These are phyloP conservation scores for Allophyes oxyacanthae DNA, from an alignment of 2,888 invertebrate species.

Conservation along the genomic window DNA sequence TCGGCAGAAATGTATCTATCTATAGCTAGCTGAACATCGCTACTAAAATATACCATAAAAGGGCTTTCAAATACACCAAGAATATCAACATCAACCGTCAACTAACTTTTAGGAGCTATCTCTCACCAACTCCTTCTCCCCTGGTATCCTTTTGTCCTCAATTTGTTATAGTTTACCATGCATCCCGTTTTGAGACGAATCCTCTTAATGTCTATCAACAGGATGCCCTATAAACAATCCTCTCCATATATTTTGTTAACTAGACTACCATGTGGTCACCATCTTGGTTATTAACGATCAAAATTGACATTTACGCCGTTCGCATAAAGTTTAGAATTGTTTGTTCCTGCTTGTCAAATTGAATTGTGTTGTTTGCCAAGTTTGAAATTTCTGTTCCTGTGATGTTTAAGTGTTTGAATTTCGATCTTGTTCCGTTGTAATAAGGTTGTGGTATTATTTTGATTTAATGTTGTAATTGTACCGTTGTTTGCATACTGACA, in stretches of 20 bases:
- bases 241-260: constrained; percentile 83
- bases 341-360: constrained; percentile 57
- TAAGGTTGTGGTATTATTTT: constrained; percentile 52
- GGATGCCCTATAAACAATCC: constrained; percentile 76
- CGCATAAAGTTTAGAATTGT: constrained; percentile 66
- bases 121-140: constrained; percentile 31
- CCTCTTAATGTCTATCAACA: constrained; percentile 81
- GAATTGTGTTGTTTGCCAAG: constrained; percentile 58
- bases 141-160: constrained; percentile 38
- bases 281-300: constrained; percentile 58
- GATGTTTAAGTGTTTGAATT: constrained; percentile 53
- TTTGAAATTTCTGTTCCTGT: constrained; percentile 53
- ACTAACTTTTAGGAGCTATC: constrained; percentile 13
- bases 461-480: constrained; percentile 56
- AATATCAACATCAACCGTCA: constrained; percentile 13
- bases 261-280: constrained; percentile 73
- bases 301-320: constrained; percentile 52
- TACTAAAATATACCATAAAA: no score
- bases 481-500: constrained; percentile 76
- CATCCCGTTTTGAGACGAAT: constrained; percentile 61
- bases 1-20: no score
- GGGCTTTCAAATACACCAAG: neutral
- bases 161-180: constrained; percentile 52
- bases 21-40: no score
- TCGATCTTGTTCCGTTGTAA: constrained; percentile 44